Conservation (phyloP, 1,140 invertebrate genomes). For the Drosophila eugracilis region DNA sequence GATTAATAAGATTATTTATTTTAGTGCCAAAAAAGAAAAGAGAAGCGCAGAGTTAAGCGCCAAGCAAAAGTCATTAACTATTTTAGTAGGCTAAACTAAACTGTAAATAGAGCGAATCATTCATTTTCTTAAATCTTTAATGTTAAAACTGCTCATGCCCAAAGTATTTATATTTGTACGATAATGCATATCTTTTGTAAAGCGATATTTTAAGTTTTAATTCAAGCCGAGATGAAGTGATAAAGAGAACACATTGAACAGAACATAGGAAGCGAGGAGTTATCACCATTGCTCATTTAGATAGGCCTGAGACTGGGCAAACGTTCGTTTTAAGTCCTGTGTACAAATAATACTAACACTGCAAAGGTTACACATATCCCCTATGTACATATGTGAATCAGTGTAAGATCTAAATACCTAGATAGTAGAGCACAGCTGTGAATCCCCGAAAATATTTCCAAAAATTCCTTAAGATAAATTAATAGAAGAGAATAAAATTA, state of each 20-base stretch:
- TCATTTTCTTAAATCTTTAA: constrained; percentile 36
- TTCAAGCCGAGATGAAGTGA: constrained; percentile 55
- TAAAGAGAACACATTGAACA: constrained; percentile 33
- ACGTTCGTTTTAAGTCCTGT: constrained; percentile 10
- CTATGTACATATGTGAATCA: constrained; percentile 33
- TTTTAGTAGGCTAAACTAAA: constrained; percentile 41
- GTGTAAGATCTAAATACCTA: constrained; percentile 16
- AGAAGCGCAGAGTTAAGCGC: too few relatives aligned
- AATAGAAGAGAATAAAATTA: constrained; percentile 37
- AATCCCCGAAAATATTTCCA: constrained; percentile 35
- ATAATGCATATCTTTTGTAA: constrained; percentile 39
- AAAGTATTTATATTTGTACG: constrained; percentile 74
- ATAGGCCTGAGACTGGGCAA: constrained; percentile 4
- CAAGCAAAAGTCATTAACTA: constrained; percentile 76
- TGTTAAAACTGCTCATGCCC: constrained; percentile 65
- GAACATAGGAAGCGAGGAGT: neutral
- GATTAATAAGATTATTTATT: constrained; percentile 82
- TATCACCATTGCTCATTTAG: constrained; percentile 13
- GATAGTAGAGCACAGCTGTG: constrained; percentile 35
- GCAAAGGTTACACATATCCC: constrained; percentile 40
- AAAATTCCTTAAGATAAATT: constrained; percentile 48
- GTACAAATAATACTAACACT: constrained; percentile 25
- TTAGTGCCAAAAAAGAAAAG: constrained; percentile 69
- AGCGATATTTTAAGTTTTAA: constrained; percentile 43
- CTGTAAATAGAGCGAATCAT: constrained; percentile 37